Evolutionary conservation across 1,140 invertebrate genomes (phyloP), one percentile per base, ranked within the genome.

Genomic region (Anagrus nilaparvatae): DNA sequence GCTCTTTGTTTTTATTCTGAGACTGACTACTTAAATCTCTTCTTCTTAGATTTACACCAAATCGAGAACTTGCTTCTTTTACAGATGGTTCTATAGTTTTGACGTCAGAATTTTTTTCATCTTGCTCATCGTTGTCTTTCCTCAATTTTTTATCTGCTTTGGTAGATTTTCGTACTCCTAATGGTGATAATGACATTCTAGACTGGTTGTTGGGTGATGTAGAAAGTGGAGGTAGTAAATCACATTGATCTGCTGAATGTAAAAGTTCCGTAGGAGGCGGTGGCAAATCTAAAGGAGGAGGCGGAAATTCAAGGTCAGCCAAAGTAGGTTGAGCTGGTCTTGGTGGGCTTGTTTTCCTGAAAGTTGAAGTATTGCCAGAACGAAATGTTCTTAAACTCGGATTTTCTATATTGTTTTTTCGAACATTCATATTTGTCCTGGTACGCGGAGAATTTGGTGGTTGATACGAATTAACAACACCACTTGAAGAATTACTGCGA

Each of bases 241-340:
- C 51, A 46, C 32, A 53, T 44, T 67, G 49, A 53, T 63, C 49
- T 30, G 43, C 61, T 53, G 53, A 56, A 45, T 58, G 67, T 18
- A 77, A 76, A 8, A 58, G 54, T 40, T 84, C 80, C 46, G 76
- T 75, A 0, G 80, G 77, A 2, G 82, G 82, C 19, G 82, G 82
- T 2, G 82, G 82, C n/a, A 85, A 60, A 57, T 85, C 76, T 0
- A 78, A 72, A 1, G 87, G 86, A 1, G 86, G 85, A 5, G 87
- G 87, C 3, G 83, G 84, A 65, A 89, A 89, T 55, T 90, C 87
- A 4, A 89, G 62, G 61, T 90, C 84, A 5, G 85, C 83, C 27
- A 84, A 59, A 9, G 71, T 75, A 12, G 78, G 73, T 50, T 81
- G 70, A 25, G 76, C 58, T 1, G 69, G 66, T 10, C 78, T 64